phyloP scores from a whole-genome alignment of 1,140 invertebrate species.

The Cotesia typhae region DNA sequence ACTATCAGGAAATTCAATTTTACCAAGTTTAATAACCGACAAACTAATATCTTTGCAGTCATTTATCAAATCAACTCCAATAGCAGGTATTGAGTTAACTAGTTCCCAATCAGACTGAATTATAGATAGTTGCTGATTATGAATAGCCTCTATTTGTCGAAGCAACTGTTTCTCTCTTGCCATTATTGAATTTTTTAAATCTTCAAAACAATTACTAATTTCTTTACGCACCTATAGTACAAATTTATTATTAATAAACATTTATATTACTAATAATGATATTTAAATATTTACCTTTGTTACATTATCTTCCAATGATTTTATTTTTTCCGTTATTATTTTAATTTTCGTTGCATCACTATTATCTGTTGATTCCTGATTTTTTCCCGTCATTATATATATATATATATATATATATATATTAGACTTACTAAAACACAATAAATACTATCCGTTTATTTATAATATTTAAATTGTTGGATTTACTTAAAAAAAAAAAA shows the following conservation, averaged over 20 bases:
- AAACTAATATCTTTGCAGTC: constrained; percentile 57
- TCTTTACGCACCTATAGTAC: constrained; percentile 58
- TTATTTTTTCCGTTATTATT: constrained; percentile 55
- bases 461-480: too few species aligned
- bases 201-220: constrained; percentile 64
- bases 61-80: constrained; percentile 54
- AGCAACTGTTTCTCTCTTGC: constrained; percentile 66
- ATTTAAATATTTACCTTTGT: constrained; percentile 47
- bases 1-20: constrained; percentile 60
- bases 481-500: too few species aligned
- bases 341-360: constrained; percentile 42
- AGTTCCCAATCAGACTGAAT: constrained; percentile 55
- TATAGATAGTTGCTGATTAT: constrained; percentile 61
- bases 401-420: not conserved
- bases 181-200: constrained; percentile 59
- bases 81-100: constrained; percentile 45
- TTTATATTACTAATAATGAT: not conserved
- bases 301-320: constrained; percentile 49
- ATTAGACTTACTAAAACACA: too few species aligned
- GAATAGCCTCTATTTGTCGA: constrained; percentile 67
- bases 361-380: not conserved
- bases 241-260: not conserved
- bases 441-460: too few species aligned
- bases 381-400: constrained; percentile 5
- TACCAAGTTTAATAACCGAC: constrained; percentile 64